phyloP scores from a whole-genome alignment of 2,113 vertebrate genomes.

The Leucopsar rothschildi region DNA sequence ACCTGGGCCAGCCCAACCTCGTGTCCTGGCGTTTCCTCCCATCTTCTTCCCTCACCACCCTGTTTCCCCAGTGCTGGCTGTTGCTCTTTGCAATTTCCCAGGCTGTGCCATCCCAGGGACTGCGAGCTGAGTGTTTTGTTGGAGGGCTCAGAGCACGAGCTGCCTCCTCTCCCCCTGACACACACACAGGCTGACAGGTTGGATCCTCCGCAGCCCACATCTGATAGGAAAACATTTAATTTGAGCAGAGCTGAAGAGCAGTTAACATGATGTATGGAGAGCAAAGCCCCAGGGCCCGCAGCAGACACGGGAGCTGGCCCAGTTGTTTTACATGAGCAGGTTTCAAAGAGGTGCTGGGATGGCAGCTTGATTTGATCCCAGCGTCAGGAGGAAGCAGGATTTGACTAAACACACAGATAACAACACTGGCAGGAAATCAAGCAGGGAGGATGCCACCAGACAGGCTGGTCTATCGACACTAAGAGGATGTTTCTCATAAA shows the following conservation, averaged over 20 bases:
- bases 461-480: background rate
- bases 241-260: constrained; percentile 52
- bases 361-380: background rate
- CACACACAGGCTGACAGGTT: constrained; percentile 39
- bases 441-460: background rate
- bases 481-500: background rate
- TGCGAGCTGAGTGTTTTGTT: background rate
- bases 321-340: background rate
- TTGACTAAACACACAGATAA: background rate
- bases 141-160: background rate
- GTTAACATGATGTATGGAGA: constrained; percentile 48
- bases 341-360: background rate
- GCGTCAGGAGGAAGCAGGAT: background rate
- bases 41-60: background rate
- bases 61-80: accelerated
- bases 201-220: constrained; percentile 62
- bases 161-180: constrained; percentile 1
- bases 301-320: background rate
- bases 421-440: background rate
- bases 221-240: constrained; percentile 66
- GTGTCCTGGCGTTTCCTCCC: accelerated
- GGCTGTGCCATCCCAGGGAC: background rate
- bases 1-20: background rate
- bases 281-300: constrained; percentile 38
- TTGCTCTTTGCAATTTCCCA: background rate